phyloP scores from a whole-genome alignment of 2,888 invertebrate genomes.

The Apoda limacodes region DNA sequence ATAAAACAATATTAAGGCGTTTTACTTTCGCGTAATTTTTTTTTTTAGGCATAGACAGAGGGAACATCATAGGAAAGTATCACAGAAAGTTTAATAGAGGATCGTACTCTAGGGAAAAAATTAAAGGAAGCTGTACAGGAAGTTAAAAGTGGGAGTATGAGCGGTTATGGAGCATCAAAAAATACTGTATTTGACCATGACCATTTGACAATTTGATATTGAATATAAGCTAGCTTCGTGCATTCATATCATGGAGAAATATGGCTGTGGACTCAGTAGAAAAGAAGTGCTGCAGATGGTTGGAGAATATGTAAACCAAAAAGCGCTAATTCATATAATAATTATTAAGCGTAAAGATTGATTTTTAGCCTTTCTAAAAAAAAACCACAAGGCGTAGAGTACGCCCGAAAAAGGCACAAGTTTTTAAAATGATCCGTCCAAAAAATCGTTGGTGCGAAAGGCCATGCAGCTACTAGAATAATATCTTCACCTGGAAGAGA shows the following conservation, averaged over 20 bases:
- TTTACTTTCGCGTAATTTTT: no score
- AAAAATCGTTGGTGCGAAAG: slow-evolving; percentile 20
- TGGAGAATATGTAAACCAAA: slow-evolving; percentile 21
- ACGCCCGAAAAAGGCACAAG: slow-evolving; percentile 20
- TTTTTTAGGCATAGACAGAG: no score
- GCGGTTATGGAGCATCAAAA: background rate
- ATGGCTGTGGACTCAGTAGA: slow-evolving; percentile 29
- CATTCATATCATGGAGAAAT: slow-evolving; percentile 24
- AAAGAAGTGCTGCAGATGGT: slow-evolving; percentile 27
- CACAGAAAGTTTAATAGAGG: no score
- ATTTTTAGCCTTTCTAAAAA: slow-evolving; percentile 17
- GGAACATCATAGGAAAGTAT: no score
- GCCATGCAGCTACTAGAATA: slow-evolving; percentile 17
- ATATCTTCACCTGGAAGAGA: slow-evolving; percentile 21
- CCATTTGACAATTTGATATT: slow-evolving; percentile 4
- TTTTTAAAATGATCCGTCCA: slow-evolving; percentile 18
- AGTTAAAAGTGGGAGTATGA: background rate
- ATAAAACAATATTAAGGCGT: no score
- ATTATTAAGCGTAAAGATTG: slow-evolving; percentile 15
- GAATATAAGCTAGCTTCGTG: slow-evolving; percentile 15
- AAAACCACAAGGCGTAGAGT: slow-evolving; percentile 22
- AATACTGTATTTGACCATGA: background rate
- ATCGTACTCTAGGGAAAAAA: no score
- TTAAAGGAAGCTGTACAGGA: background rate
- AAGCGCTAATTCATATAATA: no score